Percentiles rank a stretch among this genome's conserved stretches.
These are phyloP conservation scores for Oryzaephilus surinamensis DNA, from an alignment of 1,140 invertebrate genomes.

Conservation along the genomic window DNA sequence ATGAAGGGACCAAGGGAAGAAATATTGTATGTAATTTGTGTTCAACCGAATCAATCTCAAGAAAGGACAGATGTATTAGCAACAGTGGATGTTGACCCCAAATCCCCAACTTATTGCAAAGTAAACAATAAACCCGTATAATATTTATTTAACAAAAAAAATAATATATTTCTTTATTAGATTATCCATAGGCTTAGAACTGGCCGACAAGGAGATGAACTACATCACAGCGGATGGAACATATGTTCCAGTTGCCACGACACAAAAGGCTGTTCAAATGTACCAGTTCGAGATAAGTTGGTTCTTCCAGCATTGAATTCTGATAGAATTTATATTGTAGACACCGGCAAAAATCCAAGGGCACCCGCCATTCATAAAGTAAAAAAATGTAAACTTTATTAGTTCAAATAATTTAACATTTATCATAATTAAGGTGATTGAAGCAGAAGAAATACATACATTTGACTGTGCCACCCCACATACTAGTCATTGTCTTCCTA, in stretches of 20 bases:
- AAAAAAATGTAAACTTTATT: conserved; percentile 6
- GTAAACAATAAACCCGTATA: conserved; percentile 41
- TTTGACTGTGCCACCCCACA: conserved; percentile 75
- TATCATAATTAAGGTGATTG: conserved; percentile 46
- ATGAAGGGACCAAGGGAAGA: conserved; percentile 75
- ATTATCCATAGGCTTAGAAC: conserved; percentile 78
- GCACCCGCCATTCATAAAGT: conserved; percentile 45
- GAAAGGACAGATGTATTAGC: conserved; percentile 75
- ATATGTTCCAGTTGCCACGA: conserved; percentile 78
- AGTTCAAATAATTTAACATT: conserved; percentile 4
- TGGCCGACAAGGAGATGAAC: conserved; percentile 70
- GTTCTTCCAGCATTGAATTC: conserved; percentile 76
- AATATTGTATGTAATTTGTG: conserved; percentile 78
- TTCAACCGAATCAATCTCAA: conserved; percentile 54
- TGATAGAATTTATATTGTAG: conserved; percentile 77
- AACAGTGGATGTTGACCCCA: conserved; percentile 84
- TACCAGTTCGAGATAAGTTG: conserved; percentile 60
- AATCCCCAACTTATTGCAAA: conserved; percentile 75
- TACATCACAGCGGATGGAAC: conserved; percentile 96
- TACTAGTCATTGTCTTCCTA: conserved; percentile 85
- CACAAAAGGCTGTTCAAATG: conserved; percentile 40
- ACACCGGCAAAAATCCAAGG: conserved; percentile 60
- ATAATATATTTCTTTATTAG: conserved; percentile 40
- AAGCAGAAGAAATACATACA: conserved; percentile 61
- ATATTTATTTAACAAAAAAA: background rate